Conservation (phyloP, 2,888 invertebrate genomes). For the Dynastes hyllus region DNA sequence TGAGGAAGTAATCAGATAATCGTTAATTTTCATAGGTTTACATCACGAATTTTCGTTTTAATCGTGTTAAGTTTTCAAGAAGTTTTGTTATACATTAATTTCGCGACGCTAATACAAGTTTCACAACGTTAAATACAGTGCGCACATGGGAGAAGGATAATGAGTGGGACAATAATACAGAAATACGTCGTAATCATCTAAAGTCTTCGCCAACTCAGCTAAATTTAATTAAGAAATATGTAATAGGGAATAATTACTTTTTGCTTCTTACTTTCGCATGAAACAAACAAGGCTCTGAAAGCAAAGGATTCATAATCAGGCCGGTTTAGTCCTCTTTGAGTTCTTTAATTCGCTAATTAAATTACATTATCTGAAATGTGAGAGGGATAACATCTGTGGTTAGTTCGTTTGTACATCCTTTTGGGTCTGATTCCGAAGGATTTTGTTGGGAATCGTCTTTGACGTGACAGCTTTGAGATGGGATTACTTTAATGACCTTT, state of each 20-base stretch:
- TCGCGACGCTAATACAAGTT: background rate
- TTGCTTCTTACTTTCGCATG: background rate
- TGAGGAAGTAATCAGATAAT: background rate
- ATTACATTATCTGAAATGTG: constrained; percentile 2
- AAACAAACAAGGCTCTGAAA: background rate
- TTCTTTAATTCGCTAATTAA: constrained; percentile 21
- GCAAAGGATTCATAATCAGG: background rate
- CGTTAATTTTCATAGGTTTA: background rate
- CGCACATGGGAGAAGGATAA: background rate
- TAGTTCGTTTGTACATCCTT: background rate
- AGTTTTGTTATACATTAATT: background rate
- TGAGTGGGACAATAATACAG: background rate
- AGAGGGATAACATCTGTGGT: constrained; percentile 7
- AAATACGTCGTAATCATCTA: background rate
- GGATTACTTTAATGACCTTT: too few species aligned
- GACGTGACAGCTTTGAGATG: background rate
- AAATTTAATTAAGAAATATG: background rate
- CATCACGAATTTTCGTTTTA: background rate
- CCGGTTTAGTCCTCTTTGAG: background rate
- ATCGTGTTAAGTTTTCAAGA: background rate
- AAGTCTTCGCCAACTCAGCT: background rate
- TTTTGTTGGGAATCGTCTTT: background rate
- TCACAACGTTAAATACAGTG: too few species aligned
- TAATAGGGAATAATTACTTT: background rate
- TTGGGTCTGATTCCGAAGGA: background rate